Percentiles rank a stretch among this genome's conserved stretches.
These are phyloP conservation scores for Heterodera carotae DNA, from an alignment of 1,140 invertebrate species.

Conservation along the genomic window DNA sequence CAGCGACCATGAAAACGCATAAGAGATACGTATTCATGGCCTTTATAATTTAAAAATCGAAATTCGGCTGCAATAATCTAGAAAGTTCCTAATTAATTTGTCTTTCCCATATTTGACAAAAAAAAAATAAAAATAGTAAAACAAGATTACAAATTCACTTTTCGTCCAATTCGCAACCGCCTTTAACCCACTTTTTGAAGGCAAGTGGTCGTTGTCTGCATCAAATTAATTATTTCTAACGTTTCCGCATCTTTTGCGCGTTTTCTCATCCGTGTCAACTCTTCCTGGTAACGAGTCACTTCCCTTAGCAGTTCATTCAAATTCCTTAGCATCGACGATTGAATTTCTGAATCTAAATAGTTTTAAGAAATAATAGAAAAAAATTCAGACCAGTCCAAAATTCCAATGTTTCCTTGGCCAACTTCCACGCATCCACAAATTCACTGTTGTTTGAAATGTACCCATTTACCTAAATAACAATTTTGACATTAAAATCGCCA, in stretches of 20 bases:
- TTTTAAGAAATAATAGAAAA: not conserved
- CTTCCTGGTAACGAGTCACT: conserved; percentile 53
- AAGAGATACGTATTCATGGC: too few relatives aligned
- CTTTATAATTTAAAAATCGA: too few relatives aligned
- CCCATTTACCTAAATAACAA: conserved; percentile 44
- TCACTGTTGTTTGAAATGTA: conserved; percentile 51
- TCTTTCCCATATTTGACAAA: too few relatives aligned
- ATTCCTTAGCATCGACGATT: conserved; percentile 56
- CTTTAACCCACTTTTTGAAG: conserved; percentile 60
- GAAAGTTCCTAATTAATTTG: too few relatives aligned
- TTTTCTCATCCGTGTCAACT: conserved; percentile 57
- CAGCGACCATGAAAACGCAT: too few relatives aligned
- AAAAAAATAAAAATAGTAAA: too few relatives aligned
- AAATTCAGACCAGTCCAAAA: conserved; percentile 45
- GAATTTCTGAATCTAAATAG: conserved; percentile 44
- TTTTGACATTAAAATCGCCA: not conserved
- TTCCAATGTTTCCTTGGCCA: conserved; percentile 63
- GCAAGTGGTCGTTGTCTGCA: conserved; percentile 66
- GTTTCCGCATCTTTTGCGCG: conserved; percentile 57
- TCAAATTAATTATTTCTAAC: conserved; percentile 63
- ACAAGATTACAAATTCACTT: too few relatives aligned
- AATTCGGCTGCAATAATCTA: too few relatives aligned
- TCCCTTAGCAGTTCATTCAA: conserved; percentile 53
- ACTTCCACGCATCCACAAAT: conserved; percentile 55
- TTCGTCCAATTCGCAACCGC: too few relatives aligned